Percentiles rank a stretch among this genome's conserved stretches.
These are phyloP conservation scores for Spatulosminthurus flaviceps DNA, from an alignment of 2,888 invertebrate genomes.

Conservation along the genomic window DNA sequence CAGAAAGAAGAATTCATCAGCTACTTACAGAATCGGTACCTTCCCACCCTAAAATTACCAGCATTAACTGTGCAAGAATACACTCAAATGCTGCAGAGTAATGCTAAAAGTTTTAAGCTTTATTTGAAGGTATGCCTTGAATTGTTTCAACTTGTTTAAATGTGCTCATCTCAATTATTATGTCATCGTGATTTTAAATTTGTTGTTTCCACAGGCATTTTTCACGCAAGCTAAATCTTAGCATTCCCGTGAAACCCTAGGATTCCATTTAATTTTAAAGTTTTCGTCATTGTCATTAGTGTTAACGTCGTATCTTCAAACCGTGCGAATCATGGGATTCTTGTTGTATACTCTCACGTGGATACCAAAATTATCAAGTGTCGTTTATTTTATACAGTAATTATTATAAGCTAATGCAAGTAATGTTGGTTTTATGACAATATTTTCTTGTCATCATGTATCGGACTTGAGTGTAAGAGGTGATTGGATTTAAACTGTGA, in stretches of 20 bases:
- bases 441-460: slow-evolving; percentile 27
- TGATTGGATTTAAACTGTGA: slow-evolving; percentile 23
- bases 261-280: background rate
- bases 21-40: slow-evolving; percentile 67
- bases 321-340: background rate
- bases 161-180: background rate
- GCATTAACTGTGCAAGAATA: slow-evolving; percentile 67
- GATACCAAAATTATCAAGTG: slow-evolving; percentile 34
- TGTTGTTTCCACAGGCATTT: slow-evolving; percentile 49
- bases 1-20: slow-evolving; percentile 68
- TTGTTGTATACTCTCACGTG: background rate
- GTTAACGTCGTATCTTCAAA: background rate
- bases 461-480: no score
- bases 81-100: slow-evolving; percentile 67
- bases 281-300: background rate
- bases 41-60: slow-evolving; percentile 67
- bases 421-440: slow-evolving; percentile 5
- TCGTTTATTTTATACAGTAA: slow-evolving; percentile 36
- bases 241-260: slow-evolving; percentile 10
- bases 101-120: slow-evolving; percentile 67
- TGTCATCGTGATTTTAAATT: slow-evolving; percentile 14
- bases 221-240: slow-evolving; percentile 52
- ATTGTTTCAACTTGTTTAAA: background rate
- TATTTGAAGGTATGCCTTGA: slow-evolving; percentile 67
- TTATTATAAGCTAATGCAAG: background rate